A percentile compares a stretch with the other conserved stretches of the same genome.
Evolutionary conservation across 2,797 vertebrate species (phyloP).

Genomic region (Tadarida brasiliensis): DNA sequence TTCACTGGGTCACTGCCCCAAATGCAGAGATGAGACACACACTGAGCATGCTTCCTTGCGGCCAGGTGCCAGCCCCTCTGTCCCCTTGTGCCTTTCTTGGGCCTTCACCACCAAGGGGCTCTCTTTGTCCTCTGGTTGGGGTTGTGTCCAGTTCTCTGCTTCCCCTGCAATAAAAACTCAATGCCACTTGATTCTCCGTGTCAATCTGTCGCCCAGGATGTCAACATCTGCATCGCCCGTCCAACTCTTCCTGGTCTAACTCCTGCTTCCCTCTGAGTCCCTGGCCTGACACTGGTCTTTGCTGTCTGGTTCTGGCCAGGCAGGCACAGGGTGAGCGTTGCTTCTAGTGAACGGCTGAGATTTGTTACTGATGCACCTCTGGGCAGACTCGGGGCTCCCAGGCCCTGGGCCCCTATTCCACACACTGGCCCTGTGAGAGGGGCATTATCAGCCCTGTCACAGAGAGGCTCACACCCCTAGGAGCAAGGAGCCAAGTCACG

Average conservation of each 20-base stretch:
- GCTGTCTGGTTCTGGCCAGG: not conserved
- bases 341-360: not conserved
- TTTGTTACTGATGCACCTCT: not conserved
- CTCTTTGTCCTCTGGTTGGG: not conserved
- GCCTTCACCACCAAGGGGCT: not conserved
- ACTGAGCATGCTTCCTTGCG: fast-evolving
- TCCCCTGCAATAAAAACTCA: slow-evolving; percentile 71
- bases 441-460: fast-evolving
- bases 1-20: not conserved
- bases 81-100: not conserved
- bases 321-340: not conserved
- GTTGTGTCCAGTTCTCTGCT: slow-evolving; percentile 16
- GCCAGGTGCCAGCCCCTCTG: not conserved
- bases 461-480: not conserved
- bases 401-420: not conserved
- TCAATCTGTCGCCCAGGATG: not conserved
- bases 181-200: not conserved
- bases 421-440: not conserved
- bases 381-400: not conserved
- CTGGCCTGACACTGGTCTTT: not conserved
- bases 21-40: not conserved
- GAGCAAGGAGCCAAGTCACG: not conserved
- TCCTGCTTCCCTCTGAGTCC: not conserved
- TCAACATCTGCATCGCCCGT: not conserved
- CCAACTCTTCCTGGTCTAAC: not conserved